These are phyloP conservation scores for Chloroceryle inda DNA, from an alignment of 2,797 vertebrate species.

Conservation along the genomic window DNA sequence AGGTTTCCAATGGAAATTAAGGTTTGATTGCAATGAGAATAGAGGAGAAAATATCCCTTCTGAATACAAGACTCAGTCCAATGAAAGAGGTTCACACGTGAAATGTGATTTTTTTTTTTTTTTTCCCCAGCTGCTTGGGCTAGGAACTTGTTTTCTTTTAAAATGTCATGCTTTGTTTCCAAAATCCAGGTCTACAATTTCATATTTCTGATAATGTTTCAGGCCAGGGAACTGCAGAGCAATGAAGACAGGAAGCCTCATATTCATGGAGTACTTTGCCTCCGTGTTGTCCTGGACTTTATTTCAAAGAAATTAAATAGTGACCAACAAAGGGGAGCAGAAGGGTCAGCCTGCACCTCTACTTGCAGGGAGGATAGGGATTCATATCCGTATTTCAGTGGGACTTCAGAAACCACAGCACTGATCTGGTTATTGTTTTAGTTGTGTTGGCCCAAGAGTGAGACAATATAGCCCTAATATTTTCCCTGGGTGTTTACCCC, in stretches of 20 bases:
- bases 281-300: rapidly evolving
- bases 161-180: neutral
- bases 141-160: neutral
- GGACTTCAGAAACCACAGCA: neutral
- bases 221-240: neutral
- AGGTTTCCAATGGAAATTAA: neutral
- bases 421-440: neutral
- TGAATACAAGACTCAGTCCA: neutral
- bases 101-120: neutral
- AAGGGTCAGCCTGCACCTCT: neutral
- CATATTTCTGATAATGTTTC: neutral
- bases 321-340: neutral
- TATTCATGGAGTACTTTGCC: neutral
- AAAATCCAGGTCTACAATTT: neutral
- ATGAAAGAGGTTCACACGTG: neutral
- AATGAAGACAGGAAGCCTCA: neutral
- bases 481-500: neutral
- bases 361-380: neutral
- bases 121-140: neutral
- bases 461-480: rapidly evolving
- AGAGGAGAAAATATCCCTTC: neutral
- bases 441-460: neutral
- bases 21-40: neutral
- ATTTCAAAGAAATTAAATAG: neutral
- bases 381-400: neutral